Evolutionary conservation across 2,888 invertebrate genomes (phyloP).

Genomic region (Willowsia nigromaculata): DNA sequence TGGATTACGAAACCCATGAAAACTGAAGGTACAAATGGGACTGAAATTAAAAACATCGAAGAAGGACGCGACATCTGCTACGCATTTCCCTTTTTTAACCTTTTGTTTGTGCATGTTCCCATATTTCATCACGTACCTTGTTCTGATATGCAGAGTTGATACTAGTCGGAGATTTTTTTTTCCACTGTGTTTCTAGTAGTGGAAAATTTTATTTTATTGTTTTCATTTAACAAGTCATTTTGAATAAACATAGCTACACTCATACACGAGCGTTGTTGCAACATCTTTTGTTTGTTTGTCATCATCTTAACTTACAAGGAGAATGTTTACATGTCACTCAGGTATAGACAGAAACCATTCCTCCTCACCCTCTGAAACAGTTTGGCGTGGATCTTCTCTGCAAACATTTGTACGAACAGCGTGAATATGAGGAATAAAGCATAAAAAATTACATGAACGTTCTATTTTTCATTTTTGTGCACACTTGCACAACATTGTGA

Average conservation of each 20-base stretch:
- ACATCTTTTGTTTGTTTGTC: constrained; percentile 34
- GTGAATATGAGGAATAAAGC: background rate
- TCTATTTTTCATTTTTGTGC: background rate
- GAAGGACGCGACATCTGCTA: constrained; percentile 2
- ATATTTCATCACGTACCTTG: constrained; percentile 1
- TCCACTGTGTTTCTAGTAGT: background rate
- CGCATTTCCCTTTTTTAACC: background rate
- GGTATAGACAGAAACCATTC: constrained; percentile 27
- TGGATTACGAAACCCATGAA: background rate
- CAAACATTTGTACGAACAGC: background rate
- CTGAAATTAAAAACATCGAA: background rate
- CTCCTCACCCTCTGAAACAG: background rate
- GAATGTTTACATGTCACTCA: constrained; percentile 25
- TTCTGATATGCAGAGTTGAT: background rate
- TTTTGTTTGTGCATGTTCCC: background rate
- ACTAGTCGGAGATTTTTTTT: background rate
- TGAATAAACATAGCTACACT: background rate
- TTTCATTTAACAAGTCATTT: too few species aligned
- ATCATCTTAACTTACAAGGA: background rate
- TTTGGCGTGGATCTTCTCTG: background rate
- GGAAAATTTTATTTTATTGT: background rate
- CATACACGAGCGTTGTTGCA: background rate
- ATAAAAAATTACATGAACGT: constrained; percentile 9
- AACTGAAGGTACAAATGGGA: constrained; percentile 16
- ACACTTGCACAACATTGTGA: background rate